phyloP scores from a whole-genome alignment of 2,113 vertebrate species.

The Limnothrissa miodon region DNA sequence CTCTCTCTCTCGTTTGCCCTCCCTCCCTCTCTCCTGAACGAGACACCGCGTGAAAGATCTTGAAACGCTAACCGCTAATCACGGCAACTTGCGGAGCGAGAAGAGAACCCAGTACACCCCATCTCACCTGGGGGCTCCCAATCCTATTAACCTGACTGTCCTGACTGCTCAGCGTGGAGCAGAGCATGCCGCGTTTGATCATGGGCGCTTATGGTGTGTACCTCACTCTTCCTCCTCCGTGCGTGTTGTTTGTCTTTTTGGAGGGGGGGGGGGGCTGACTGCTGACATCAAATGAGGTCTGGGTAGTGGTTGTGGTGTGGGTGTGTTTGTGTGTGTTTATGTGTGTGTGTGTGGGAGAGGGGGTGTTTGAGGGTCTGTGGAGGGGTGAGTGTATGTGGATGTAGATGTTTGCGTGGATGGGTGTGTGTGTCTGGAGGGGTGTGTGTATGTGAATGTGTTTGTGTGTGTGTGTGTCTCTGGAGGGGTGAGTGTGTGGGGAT shows the following conservation, averaged over 20 bases:
- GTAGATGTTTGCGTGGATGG: neutral
- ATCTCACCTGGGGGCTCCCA: slow-evolving; percentile 78
- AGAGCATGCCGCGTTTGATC: slow-evolving; percentile 72
- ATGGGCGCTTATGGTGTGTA: slow-evolving; percentile 63
- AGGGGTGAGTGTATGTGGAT: too few relatives aligned
- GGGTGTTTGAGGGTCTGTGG: neutral
- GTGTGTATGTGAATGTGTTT: too few relatives aligned
- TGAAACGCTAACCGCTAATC: slow-evolving; percentile 49
- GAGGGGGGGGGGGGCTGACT: too few relatives aligned
- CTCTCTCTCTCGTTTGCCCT: neutral
- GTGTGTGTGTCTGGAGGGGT: slow-evolving; percentile 38
- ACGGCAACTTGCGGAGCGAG: neutral
- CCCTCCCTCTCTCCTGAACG: slow-evolving; percentile 41
- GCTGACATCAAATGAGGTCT: neutral
- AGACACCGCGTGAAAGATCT: slow-evolving; percentile 60
- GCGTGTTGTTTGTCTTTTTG: neutral
- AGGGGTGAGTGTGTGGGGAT: slow-evolving; percentile 35
- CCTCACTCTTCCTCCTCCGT: neutral
- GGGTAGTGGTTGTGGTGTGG: slow-evolving; percentile 9
- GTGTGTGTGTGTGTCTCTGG: slow-evolving; percentile 3
- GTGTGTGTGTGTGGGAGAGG: slow-evolving; percentile 31
- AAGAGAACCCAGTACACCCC: slow-evolving; percentile 61
- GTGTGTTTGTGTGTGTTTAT: slow-evolving; percentile 32
- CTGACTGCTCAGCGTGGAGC: slow-evolving; percentile 66
- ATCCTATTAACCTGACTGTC: slow-evolving; percentile 77